A percentile compares a stretch with the other conserved stretches of the same genome.
phyloP scores from a whole-genome alignment of 1,140 invertebrate genomes.

The Sitophilus oryzae region DNA sequence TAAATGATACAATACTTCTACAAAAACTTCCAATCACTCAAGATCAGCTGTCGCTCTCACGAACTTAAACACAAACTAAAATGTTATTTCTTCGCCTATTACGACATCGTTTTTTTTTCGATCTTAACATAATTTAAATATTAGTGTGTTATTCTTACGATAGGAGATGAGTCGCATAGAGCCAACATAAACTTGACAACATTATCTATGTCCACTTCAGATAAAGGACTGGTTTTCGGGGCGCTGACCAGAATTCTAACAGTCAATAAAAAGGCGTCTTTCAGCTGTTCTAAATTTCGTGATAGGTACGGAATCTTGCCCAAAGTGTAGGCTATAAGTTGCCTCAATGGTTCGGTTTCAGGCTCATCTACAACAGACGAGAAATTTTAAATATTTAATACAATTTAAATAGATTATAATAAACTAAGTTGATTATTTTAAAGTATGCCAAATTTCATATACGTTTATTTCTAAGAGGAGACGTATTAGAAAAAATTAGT shows the following conservation, averaged over 20 bases:
- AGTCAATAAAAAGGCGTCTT: slow-evolving; percentile 22
- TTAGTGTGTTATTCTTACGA: no score
- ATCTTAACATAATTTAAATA: no score
- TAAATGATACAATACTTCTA: no score
- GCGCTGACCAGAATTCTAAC: slow-evolving; percentile 20
- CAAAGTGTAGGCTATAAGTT: slow-evolving; percentile 27
- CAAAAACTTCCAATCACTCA: no score
- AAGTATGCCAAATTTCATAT: not conserved
- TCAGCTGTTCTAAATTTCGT: slow-evolving; percentile 17
- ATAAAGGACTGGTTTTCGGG: slow-evolving; percentile 22
- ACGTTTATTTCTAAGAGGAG: not conserved
- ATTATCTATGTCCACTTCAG: slow-evolving; percentile 23
- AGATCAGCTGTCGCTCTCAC: no score
- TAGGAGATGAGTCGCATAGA: slow-evolving; percentile 22
- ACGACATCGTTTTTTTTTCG: no score
- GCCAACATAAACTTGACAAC: slow-evolving; percentile 30
- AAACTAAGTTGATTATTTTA: not conserved
- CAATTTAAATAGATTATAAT: not conserved
- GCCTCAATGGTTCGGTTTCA: slow-evolving; percentile 17
- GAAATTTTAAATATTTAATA: not conserved
- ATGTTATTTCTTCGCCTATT: no score
- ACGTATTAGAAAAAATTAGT: no score
- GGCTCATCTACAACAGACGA: slow-evolving; percentile 9
- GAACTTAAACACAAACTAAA: no score
- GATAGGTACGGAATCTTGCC: slow-evolving; percentile 14